A percentile compares a stretch with the other conserved stretches of the same genome.
Conservation (phyloP, 2,797 vertebrate species). For the Chrysocyon brachyurus region DNA sequence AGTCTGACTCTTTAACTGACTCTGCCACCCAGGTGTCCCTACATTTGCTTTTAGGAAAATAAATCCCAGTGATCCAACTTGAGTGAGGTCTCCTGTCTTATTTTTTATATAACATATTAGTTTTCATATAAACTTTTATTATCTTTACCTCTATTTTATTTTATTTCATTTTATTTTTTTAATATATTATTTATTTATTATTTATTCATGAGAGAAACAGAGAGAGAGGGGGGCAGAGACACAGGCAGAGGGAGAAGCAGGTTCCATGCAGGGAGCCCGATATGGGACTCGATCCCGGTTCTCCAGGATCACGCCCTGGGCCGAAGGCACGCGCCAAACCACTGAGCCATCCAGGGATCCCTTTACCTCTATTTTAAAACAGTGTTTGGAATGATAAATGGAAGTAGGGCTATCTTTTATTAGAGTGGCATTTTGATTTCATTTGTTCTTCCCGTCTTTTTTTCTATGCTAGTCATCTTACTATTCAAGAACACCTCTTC, state of each 20-base stretch:
- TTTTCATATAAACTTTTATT: background rate
- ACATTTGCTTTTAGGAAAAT: conserved; percentile 35
- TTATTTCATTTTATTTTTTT: no score
- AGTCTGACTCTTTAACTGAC: background rate
- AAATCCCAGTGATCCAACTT: background rate
- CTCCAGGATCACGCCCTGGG: no score
- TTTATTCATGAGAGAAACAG: no score
- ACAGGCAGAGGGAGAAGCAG: no score
- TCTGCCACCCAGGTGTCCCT: background rate
- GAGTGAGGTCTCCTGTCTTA: background rate
- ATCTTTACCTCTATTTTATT: conserved; percentile 28
- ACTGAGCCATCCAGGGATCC: no score
- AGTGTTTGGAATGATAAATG: background rate
- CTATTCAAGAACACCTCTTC: conserved; percentile 32
- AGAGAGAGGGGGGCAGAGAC: no score
- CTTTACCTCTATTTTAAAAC: conserved; percentile 32
- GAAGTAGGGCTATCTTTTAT: background rate
- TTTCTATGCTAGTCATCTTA: background rate
- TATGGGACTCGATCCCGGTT: no score
- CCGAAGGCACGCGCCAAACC: no score
- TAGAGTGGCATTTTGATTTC: background rate
- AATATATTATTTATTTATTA: no score
- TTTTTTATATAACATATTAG: background rate
- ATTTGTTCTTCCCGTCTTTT: background rate
- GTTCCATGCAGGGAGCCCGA: no score